These are phyloP conservation scores for Suillia variegata DNA, from an alignment of 2,888 invertebrate genomes.

Conservation along the genomic window DNA sequence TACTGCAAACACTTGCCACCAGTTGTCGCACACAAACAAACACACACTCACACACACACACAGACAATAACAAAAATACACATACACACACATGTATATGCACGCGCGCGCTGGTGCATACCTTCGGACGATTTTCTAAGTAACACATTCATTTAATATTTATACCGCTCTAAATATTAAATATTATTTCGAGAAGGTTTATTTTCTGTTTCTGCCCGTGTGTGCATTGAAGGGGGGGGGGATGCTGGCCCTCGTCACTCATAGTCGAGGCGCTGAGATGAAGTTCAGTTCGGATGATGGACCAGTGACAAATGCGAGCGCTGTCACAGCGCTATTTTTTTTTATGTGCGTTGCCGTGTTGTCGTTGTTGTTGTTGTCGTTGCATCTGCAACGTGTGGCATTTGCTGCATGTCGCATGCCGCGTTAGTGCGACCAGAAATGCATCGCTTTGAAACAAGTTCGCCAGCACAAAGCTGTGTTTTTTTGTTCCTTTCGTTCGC, in stretches of 20 bases:
- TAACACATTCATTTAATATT: constrained; percentile 62
- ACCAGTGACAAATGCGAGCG: no score
- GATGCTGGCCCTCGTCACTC: no score
- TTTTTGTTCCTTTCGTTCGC: background rate
- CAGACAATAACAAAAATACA: no score
- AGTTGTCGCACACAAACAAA: no score
- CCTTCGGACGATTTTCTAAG: constrained; percentile 59
- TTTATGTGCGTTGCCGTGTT: background rate
- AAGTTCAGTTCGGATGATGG: no score
- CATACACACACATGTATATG: no score
- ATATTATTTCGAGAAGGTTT: constrained; percentile 62
- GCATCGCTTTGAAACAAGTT: background rate
- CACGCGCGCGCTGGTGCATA: constrained; percentile 21
- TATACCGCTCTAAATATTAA: constrained; percentile 63
- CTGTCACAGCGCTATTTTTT: constrained; percentile 1
- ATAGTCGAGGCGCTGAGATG: no score
- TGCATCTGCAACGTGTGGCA: background rate
- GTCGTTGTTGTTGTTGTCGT: background rate
- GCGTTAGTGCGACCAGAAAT: background rate
- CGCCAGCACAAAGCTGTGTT: background rate
- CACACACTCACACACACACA: no score
- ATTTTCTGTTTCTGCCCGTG: no score
- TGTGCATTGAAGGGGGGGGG: constrained; percentile 4
- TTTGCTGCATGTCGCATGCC: background rate
- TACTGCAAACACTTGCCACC: constrained; percentile 9